Percentiles rank a stretch among this genome's conserved stretches.
These are phyloP conservation scores for Cremastinae sp. DNA, from an alignment of 2,888 invertebrate genomes.

Conservation along the genomic window DNA sequence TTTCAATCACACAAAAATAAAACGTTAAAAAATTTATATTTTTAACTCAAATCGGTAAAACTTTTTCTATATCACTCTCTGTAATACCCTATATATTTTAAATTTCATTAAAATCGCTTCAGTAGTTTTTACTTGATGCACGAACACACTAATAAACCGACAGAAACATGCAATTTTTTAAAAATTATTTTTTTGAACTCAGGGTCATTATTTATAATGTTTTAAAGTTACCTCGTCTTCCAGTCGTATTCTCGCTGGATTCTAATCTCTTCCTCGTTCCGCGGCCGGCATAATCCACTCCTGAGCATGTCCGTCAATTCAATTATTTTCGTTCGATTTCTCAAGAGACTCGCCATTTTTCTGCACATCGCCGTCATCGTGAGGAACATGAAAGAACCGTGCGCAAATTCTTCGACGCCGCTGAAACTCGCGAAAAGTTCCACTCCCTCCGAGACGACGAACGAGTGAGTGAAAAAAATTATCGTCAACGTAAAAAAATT, in stretches of 20 bases:
- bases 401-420: conserved; percentile 48
- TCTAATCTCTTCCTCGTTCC: conserved; percentile 8
- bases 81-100: too few relatives aligned
- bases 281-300: conserved; percentile 27
- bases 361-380: conserved; percentile 51
- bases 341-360: conserved; percentile 51
- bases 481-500: conserved; percentile 48
- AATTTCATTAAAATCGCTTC: too few relatives aligned
- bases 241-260: conserved; percentile 26
- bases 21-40: too few relatives aligned
- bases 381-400: conserved; percentile 52
- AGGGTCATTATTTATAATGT: not conserved
- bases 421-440: conserved; percentile 52
- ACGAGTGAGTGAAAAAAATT: conserved; percentile 34
- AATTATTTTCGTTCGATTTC: conserved; percentile 47
- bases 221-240: conserved; percentile 20
- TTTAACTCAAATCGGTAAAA: too few relatives aligned
- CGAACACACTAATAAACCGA: too few relatives aligned
- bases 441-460: conserved; percentile 54
- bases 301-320: conserved; percentile 24
- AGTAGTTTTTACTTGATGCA: too few relatives aligned
- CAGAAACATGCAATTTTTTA: not conserved
- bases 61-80: too few relatives aligned
- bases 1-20: too few relatives aligned
- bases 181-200: too few relatives aligned